phyloP scores from a whole-genome alignment of 2,113 vertebrate species.

The Psammodynastes pulverulentus region DNA sequence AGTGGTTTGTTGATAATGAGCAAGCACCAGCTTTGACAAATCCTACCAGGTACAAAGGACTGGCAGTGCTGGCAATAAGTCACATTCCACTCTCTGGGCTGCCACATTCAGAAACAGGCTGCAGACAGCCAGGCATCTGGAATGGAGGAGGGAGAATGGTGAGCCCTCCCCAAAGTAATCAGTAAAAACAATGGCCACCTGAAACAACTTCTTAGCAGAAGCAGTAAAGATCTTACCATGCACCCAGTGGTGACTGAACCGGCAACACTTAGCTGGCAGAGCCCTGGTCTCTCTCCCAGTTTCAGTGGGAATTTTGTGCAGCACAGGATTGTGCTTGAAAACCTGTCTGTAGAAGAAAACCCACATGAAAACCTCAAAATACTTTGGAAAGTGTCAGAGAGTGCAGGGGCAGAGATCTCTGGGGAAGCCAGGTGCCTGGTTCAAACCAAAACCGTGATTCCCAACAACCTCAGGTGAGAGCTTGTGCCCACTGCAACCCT shows the following conservation, averaged over 20 bases:
- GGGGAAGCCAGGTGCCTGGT: neutral
- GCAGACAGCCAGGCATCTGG: neutral
- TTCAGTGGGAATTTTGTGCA: neutral
- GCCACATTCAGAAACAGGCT: neutral
- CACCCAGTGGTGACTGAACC: neutral
- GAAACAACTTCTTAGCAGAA: neutral
- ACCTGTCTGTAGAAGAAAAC: neutral
- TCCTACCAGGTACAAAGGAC: neutral
- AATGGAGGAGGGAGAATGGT: neutral
- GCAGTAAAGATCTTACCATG: neutral
- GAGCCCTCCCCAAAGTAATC: neutral
- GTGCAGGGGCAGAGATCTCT: neutral
- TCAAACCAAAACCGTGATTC: neutral
- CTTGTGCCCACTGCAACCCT: neutral
- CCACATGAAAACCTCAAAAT: neutral
- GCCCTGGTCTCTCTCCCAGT: neutral
- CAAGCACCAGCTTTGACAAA: neutral
- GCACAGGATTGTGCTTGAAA: neutral
- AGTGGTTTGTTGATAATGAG: neutral
- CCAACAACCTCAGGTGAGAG: neutral
- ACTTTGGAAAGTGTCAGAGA: neutral
- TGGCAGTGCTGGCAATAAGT: neutral
- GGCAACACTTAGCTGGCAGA: neutral
- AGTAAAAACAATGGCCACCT: neutral
- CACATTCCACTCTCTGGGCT: neutral